phyloP scores from a whole-genome alignment of 1,140 invertebrate species.

The Cylas formicarius region DNA sequence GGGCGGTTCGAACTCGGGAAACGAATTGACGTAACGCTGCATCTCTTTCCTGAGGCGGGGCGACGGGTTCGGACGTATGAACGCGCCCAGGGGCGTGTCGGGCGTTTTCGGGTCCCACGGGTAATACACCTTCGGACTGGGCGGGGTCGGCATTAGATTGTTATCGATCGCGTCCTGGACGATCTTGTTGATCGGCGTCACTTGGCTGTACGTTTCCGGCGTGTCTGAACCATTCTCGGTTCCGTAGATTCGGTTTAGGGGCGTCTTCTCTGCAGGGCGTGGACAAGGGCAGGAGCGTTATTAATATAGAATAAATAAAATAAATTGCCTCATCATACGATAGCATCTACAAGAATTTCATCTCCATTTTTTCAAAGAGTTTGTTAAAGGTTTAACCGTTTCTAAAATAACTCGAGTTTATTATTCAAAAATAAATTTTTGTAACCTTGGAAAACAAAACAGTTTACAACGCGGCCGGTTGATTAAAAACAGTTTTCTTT shows the following conservation, averaged over 20 bases:
- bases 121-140: conserved; percentile 10
- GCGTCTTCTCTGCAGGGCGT: neutral
- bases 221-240: too few relatives aligned
- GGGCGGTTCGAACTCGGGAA: conserved; percentile 44
- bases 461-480: too few relatives aligned
- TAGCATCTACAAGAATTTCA: too few relatives aligned
- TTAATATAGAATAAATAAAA: too few relatives aligned
- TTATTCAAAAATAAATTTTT: conserved; percentile 12
- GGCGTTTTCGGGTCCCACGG: conserved; percentile 48
- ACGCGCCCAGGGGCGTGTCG: conserved; percentile 47
- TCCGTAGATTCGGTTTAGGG: neutral
- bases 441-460: conserved; percentile 2
- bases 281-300: too few relatives aligned
- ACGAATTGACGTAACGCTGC: conserved; percentile 44
- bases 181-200: conserved; percentile 37
- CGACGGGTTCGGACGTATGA: conserved; percentile 45
- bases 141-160: conserved; percentile 25
- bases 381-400: conserved; percentile 16
- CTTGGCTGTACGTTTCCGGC: conserved; percentile 29
- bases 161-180: conserved; percentile 30
- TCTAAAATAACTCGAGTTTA: too few relatives aligned
- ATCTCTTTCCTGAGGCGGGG: conserved; percentile 45
- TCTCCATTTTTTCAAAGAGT: too few relatives aligned
- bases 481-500: too few relatives aligned
- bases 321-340: too few relatives aligned